Conservation (phyloP, 2,797 vertebrate species). For the Eupleurogrammus muticus region DNA sequence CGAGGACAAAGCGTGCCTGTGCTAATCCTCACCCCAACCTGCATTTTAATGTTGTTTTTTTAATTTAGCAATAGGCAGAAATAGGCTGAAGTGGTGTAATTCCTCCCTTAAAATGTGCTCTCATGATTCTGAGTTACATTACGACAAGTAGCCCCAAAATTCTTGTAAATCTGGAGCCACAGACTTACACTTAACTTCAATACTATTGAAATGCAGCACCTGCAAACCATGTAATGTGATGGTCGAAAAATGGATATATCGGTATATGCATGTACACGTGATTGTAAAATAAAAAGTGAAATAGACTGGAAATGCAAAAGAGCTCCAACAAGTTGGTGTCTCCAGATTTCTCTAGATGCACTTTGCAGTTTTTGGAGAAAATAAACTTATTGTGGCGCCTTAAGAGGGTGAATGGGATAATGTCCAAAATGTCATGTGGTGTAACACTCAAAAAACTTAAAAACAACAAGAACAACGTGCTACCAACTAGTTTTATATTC, state of each 20-base stretch:
- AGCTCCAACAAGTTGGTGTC: not conserved
- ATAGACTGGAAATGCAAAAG: not conserved
- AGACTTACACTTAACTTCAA: not conserved
- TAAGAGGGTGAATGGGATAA: too few species aligned
- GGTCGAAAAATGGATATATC: not conserved
- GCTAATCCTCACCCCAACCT: constrained; percentile 11
- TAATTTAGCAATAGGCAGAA: constrained; percentile 11
- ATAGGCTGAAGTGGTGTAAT: constrained; percentile 31
- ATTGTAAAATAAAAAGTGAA: not conserved
- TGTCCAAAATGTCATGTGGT: too few species aligned
- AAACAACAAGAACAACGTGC: too few species aligned
- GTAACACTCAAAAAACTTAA: too few species aligned
- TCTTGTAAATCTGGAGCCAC: not conserved
- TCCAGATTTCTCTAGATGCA: not conserved
- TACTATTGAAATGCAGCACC: not conserved
- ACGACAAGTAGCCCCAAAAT: not conserved
- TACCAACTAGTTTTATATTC: too few species aligned
- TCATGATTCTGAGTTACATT: not conserved
- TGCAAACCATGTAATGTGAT: not conserved
- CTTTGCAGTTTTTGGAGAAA: too few species aligned
- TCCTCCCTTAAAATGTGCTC: constrained; percentile 11
- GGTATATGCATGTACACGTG: not conserved
- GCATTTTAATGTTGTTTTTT: constrained; percentile 14
- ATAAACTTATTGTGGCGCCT: too few species aligned
- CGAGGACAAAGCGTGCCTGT: constrained; percentile 7